Base-by-base conservation (phyloP, 2,888 invertebrate genomes). In the Poecilus cupreus region DNA sequence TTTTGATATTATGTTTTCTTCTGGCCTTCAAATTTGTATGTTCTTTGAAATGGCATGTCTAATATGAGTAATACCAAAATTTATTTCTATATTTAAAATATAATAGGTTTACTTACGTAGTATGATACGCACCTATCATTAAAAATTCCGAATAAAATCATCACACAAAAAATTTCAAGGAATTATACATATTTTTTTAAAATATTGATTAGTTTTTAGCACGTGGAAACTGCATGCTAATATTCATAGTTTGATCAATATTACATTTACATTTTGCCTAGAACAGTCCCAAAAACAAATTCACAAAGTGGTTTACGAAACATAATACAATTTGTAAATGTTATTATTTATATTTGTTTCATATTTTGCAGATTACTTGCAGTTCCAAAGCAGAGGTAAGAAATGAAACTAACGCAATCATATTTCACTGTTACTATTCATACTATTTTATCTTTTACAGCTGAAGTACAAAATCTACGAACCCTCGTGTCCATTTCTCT, bases 401-500 rank as follows among this genome's bases (percentile, higher is more conserved):
- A 13, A 22, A 24, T 22, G 8, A 1, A 60, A 13, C 1, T 24
- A 26, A 26, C n/a, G 1, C 10, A 60, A 24, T 5, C 26, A n/a
- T n/a, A 60, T 60, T 26, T 13, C 26, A 32, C 24, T 13, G 1
- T 64, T 37, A 54, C 8, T 32, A 43, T 43, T 43, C 70, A 37
- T 39, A n/a, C 6, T 64, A 5, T 32, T 75, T 57, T 64, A 70
- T 46, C 46, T 72, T 24, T 32, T 83, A 79, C 87, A 86, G 82
- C 81, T 18, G 85, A 86, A 22, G 88, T 88, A 2, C 85, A 86
- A 39, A 85, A 83, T 79, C 83, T 89, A 22, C 87, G 87, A 54
- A 80, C 82, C 1, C 85, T 87, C 85, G 85, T 88, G 5, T 85
- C 87, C 0, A 85, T 87, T 10, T 86, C 86, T 4, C 82, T 89